Evolutionary conservation across 2,113 vertebrate genomes (phyloP), one percentile per base, ranked within the genome.

Genomic region (Caranx melampygus): DNA sequence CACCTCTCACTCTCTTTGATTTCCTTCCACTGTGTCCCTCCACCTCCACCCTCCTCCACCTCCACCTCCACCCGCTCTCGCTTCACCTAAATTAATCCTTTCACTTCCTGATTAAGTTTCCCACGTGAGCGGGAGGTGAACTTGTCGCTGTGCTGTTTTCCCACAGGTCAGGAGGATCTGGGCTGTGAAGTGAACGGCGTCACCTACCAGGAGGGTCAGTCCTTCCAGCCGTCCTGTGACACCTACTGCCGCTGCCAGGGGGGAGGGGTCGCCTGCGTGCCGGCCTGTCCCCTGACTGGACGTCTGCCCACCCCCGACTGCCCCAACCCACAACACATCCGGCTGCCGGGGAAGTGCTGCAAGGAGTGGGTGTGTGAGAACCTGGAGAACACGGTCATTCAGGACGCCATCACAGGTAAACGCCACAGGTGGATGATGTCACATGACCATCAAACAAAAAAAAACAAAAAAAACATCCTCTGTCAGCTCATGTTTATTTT

Each of bases 311-410:
- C 91, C 44, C 87, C 95, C 0, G 97, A 98, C 86, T 99, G 98
- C 64, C 97, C 96, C 20, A 51, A 93, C 72, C 98, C 98, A 0
- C 94, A 91, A 45, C 92, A 89, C 0, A 70, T 98, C 4, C 93
- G 94, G 44, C 75, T 97, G 2, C 97, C 95, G 0, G 97, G 97
- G 15, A 96, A 95, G 78, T 99, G 98, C 95, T 99, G 98, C 77
- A 96, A 94, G 0, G 96, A 97, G 84, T 99, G 98, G 98, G 92
- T 97, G 90, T 99, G 98, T 1, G 95, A 97, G 57, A 91, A 87
- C 72, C 85, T 84, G 62, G 92, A 95, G n/a, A 94, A 92, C 93
- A 93, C 84, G 0, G 82, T 95, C 69, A 82, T 94, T 34, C 91
- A 93, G 81, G 92, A 95, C 5, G 89, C 92, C 33, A 85, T 93